phyloP scores from a whole-genome alignment of 2,113 vertebrate species.

The Galeopterus variegatus region DNA sequence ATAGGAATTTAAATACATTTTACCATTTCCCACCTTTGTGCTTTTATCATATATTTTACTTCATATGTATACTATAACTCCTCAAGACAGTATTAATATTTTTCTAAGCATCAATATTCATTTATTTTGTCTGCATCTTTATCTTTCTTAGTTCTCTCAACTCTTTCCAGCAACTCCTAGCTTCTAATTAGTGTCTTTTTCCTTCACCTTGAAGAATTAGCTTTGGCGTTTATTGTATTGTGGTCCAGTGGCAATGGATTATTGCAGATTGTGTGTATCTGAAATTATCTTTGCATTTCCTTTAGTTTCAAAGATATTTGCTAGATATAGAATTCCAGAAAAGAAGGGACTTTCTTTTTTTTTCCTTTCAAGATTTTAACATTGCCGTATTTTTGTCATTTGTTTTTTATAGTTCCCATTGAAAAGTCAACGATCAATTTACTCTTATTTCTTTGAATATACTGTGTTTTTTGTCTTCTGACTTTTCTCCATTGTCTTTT shows the following conservation, averaged over 20 bases:
- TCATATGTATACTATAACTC: background rate
- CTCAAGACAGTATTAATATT: background rate
- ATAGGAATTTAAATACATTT: conserved; percentile 30
- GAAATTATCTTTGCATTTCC: background rate
- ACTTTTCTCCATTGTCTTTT: background rate
- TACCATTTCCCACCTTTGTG: background rate
- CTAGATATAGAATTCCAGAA: background rate
- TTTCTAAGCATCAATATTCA: background rate
- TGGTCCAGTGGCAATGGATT: background rate
- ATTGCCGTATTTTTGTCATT: background rate
- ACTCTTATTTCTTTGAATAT: background rate
- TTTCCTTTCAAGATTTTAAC: background rate
- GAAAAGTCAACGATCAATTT: background rate
- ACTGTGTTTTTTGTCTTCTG: background rate
- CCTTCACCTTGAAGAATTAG: background rate
- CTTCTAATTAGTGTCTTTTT: background rate
- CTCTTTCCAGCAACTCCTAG: background rate
- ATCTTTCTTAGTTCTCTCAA: background rate
- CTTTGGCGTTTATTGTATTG: background rate
- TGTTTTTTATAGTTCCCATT: background rate
- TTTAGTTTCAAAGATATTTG: background rate
- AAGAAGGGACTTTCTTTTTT: background rate
- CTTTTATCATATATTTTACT: background rate
- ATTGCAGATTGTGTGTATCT: background rate
- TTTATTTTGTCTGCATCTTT: background rate